A percentile compares a stretch with the other conserved stretches of the same genome.
Evolutionary conservation across 2,113 vertebrate genomes (phyloP).

Genomic region (Cephalopholis sonnerati): DNA sequence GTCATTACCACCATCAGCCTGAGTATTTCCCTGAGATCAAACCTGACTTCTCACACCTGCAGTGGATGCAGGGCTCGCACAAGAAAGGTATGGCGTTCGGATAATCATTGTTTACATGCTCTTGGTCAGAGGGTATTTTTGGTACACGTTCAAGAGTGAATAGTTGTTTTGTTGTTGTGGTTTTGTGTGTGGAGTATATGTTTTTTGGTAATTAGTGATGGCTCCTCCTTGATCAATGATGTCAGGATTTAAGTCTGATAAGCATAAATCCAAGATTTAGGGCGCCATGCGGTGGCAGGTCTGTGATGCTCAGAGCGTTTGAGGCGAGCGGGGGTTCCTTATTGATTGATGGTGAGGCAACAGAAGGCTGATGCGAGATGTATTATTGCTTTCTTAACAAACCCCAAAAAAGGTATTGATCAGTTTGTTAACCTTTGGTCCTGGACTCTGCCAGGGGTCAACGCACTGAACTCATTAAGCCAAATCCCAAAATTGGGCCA

Average conservation of each 20-base stretch:
- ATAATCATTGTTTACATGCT: background rate
- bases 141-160: background rate
- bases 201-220: background rate
- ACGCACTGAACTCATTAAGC: constrained; percentile 23
- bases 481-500: background rate
- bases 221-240: constrained; percentile 37
- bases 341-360: constrained; percentile 79
- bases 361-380: constrained; percentile 75
- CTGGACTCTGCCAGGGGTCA: constrained; percentile 16
- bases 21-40: constrained; percentile 93
- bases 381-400: constrained; percentile 9
- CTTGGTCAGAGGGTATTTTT: background rate
- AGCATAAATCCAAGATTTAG: constrained; percentile 57
- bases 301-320: constrained; percentile 24
- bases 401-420: constrained; percentile 72
- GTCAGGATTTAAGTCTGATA: constrained; percentile 47
- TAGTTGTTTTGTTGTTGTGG: background rate
- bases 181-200: background rate
- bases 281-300: constrained; percentile 14
- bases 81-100: constrained; percentile 91
- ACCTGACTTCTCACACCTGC: constrained; percentile 91
- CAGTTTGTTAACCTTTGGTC: constrained; percentile 39
- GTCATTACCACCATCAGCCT: constrained; percentile 89
- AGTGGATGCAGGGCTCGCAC: constrained; percentile 89
- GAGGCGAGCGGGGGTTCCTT: constrained; percentile 35